phyloP scores from a whole-genome alignment of 2,797 vertebrate genomes.

The Mus caroli region DNA sequence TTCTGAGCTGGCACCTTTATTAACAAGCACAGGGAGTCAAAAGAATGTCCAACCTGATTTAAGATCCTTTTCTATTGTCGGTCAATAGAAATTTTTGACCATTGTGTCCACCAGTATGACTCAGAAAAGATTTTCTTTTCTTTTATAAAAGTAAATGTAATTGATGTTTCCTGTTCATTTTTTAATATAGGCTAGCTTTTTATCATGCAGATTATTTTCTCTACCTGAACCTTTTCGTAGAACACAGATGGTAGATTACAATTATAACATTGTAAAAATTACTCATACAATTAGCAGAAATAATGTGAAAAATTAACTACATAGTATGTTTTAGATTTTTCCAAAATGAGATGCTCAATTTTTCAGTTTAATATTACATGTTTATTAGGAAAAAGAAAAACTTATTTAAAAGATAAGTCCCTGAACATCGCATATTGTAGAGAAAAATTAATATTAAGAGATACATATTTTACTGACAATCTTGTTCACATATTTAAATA shows the following conservation, averaged over 20 bases:
- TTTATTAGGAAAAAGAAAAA: background rate
- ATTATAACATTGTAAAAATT: background rate
- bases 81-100: background rate
- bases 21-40: background rate
- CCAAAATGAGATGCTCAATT: background rate
- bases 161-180: background rate
- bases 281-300: background rate
- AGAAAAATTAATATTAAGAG: background rate
- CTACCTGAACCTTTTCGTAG: background rate
- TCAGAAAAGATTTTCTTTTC: background rate
- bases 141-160: background rate
- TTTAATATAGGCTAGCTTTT: background rate
- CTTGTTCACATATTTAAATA: background rate
- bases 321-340: background rate
- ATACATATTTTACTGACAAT: background rate
- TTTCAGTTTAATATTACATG: background rate
- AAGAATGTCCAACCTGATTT: background rate
- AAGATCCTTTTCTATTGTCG: background rate
- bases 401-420: background rate
- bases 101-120: background rate
- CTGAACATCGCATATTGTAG: background rate
- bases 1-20: background rate
- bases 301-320: background rate
- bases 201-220: background rate
- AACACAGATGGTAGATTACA: background rate